These are phyloP conservation scores for Acipenser oxyrinchus DNA, from an alignment of 2,797 vertebrate genomes.

Conservation along the genomic window DNA sequence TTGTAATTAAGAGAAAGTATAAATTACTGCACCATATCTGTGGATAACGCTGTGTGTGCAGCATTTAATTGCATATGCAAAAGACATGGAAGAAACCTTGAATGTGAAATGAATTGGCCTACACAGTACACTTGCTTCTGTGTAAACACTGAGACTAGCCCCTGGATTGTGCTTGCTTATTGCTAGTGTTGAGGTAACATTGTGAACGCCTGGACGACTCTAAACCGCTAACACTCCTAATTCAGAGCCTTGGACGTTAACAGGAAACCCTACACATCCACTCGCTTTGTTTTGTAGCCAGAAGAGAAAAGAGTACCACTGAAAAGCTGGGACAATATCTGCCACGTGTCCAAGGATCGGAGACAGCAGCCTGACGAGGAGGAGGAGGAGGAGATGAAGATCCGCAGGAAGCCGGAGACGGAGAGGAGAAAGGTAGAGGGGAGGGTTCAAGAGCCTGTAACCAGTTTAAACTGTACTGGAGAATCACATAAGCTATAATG, in stretches of 20 bases:
- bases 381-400: conserved; percentile 25
- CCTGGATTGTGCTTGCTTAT: too few species aligned
- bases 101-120: neutral
- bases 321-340: conserved; percentile 50
- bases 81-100: too few species aligned
- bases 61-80: too few species aligned
- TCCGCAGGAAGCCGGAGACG: conserved; percentile 30
- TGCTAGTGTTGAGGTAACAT: too few species aligned
- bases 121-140: neutral
- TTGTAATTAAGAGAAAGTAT: too few species aligned
- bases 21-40: too few species aligned
- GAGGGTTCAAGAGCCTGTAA: conserved; percentile 5
- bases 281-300: conserved; percentile 32
- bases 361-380: conserved; percentile 37
- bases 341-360: conserved; percentile 37
- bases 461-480: neutral
- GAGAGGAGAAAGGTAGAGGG: conserved; percentile 48
- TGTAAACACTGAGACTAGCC: too few species aligned
- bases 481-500: neutral
- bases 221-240: neutral
- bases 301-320: conserved; percentile 56
- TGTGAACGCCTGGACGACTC: too few species aligned
- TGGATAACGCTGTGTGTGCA: too few species aligned
- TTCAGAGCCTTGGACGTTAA: neutral
- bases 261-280: neutral